These are phyloP conservation scores for Dascillus cervinus DNA, from an alignment of 2,888 invertebrate genomes.

Conservation along the genomic window DNA sequence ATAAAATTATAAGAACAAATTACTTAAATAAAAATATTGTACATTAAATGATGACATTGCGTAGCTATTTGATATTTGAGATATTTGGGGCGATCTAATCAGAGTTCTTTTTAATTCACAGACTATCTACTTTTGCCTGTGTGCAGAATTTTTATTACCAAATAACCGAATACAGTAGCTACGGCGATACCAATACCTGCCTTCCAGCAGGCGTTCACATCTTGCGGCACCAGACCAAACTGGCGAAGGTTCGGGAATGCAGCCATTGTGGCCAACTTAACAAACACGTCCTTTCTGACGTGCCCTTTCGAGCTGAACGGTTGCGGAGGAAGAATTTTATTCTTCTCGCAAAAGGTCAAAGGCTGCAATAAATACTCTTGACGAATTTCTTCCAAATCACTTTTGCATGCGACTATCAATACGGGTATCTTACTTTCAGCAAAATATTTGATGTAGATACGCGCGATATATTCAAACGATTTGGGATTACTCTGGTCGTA, in stretches of 20 bases:
- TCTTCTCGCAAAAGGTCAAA: conserved; percentile 84
- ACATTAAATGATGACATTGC: too few species aligned
- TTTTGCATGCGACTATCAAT: conserved; percentile 85
- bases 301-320: conserved; percentile 68
- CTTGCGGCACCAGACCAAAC: conserved; percentile 68
- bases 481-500: conserved; percentile 88
- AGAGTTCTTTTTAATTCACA: too few species aligned
- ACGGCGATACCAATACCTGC: conserved; percentile 79
- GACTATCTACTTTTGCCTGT: conserved; percentile 37
- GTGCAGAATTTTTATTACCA: conserved; percentile 70
- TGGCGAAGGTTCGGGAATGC: conserved; percentile 93
- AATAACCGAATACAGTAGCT: conserved; percentile 71
- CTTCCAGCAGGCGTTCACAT: conserved; percentile 78
- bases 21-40: too few species aligned
- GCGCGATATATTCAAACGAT: conserved; percentile 93
- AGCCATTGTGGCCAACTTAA: conserved; percentile 95
- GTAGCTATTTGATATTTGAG: too few species aligned
- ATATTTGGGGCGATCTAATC: too few species aligned
- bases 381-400: conserved; percentile 72
- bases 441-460: conserved; percentile 91
- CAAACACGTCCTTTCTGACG: conserved; percentile 76
- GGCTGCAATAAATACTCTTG: conserved; percentile 94
- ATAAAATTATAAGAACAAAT: too few species aligned
- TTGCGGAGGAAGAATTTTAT: conserved; percentile 88
- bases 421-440: conserved; percentile 86